Evolutionary conservation across 1,140 invertebrate species (phyloP), one percentile per base, ranked within the genome.

Genomic region (Orchestia grillus): DNA sequence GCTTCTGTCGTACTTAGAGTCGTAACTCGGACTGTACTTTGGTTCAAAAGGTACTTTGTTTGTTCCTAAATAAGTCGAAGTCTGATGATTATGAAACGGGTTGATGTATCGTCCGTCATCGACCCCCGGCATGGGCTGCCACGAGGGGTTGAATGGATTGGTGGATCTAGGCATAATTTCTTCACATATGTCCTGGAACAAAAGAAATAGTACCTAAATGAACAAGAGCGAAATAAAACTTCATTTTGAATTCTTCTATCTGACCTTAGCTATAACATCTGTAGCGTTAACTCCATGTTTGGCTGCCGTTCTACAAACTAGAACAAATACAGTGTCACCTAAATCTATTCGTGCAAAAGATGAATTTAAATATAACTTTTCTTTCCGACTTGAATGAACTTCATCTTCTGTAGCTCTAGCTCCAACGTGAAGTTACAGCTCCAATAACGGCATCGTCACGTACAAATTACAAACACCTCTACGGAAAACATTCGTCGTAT

Each of bases 81-180:
- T 94, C 47, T 44, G 92, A 44, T 94, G 92, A 44, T 94, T 94
- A 44, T 94, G 92, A n/a, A 94, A 94, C 43, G 92, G 92, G 40
- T 94, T 94, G 92, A 94, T 94, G 36, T 94, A 94, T 8, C 92
- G 92, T 47, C 92, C 92, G 44, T 94, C 92, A 36, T 94, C 92
- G 44, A 94, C 44, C 43, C 92, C 92, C 8, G 92, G 92, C 92
- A 94, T 45, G 43, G 92, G 92, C 36, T 94, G 92, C 92, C 92
- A 94, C 11, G 92, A 44, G 6, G 92, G 92, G 92, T 94, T 94
- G 44, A 94, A 94, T 19, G 92, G 92, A n/a, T 94, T 94, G 0
- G 92, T 94, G 3, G 92, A 94, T 44, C 92, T 94, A 28, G 92
- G 92, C 92, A 94, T 45, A 40, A 94, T 94, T 94, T 94, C 92